These are phyloP conservation scores for Tachypleus tridentatus DNA, from an alignment of 1,140 invertebrate species.

Conservation along the genomic window DNA sequence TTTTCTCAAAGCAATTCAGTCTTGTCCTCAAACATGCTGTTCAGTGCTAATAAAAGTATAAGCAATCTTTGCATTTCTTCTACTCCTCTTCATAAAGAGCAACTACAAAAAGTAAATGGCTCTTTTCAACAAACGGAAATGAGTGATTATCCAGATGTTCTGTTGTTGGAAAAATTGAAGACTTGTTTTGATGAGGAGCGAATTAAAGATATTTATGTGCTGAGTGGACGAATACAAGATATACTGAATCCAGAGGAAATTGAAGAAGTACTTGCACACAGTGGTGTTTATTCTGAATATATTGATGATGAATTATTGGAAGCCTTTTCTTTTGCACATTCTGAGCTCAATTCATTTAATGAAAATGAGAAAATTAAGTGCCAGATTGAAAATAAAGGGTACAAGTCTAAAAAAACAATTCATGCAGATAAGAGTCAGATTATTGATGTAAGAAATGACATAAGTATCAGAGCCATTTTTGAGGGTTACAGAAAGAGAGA, in stretches of 20 bases:
- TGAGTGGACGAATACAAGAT: constrained; percentile 32
- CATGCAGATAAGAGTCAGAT: background rate
- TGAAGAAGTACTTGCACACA: constrained; percentile 33
- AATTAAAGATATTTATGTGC: constrained; percentile 32
- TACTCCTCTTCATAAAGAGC: no score
- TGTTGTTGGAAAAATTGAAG: constrained; percentile 23
- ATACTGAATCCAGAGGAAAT: constrained; percentile 32
- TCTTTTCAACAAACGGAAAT: background rate
- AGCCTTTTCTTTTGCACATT: constrained; percentile 17
- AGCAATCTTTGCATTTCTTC: no score
- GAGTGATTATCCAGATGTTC: background rate
- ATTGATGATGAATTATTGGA: constrained; percentile 30
- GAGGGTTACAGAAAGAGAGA: background rate
- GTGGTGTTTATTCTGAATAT: constrained; percentile 28
- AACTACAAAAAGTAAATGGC: background rate
- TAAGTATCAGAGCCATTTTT: background rate
- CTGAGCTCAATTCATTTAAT: no score
- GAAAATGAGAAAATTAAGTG: background rate
- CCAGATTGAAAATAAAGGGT: background rate
- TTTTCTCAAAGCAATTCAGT: background rate
- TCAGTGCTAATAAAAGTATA: background rate
- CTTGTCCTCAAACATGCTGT: background rate
- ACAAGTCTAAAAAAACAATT: background rate
- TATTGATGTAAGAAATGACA: constrained; percentile 1
- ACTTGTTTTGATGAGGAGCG: constrained; percentile 29